These are phyloP conservation scores for Fundulus diaphanus DNA, from an alignment of 2,797 vertebrate genomes.

Conservation along the genomic window DNA sequence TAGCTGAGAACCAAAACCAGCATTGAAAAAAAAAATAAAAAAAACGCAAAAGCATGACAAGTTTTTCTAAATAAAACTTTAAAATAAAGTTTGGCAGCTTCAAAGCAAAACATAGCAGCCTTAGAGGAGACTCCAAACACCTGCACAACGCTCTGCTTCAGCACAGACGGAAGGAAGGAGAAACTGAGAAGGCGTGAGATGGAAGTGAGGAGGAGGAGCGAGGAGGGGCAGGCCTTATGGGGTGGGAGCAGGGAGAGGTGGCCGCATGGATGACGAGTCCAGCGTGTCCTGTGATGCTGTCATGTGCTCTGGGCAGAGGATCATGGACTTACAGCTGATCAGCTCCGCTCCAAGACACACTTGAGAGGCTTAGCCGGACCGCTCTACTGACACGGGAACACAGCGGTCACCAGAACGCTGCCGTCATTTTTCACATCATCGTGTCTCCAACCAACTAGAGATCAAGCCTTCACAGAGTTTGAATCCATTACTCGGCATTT, in stretches of 20 bases:
- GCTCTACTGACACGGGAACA: conserved; percentile 45
- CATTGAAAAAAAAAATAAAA: not conserved
- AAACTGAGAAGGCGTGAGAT: not conserved
- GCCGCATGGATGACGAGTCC: conserved; percentile 26
- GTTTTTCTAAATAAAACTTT: not conserved
- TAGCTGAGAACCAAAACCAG: not conserved
- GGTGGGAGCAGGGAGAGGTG: not conserved
- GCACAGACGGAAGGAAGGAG: too few relatives aligned
- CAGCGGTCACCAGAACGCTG: conserved; percentile 7
- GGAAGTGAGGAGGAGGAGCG: not conserved
- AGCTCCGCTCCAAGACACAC: conserved; percentile 39
- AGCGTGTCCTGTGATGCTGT: conserved; percentile 57
- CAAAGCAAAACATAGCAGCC: not conserved
- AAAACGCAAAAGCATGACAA: not conserved
- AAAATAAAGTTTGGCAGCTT: not conserved
- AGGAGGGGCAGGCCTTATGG: not conserved
- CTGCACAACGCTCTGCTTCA: not conserved
- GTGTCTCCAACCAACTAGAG: not conserved
- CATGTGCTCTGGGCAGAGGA: conserved; percentile 69
- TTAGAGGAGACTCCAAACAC: not conserved
- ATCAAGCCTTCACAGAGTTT: not conserved
- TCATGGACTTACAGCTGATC: conserved; percentile 77
- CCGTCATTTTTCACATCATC: conserved; percentile 1
- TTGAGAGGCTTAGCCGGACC: conserved; percentile 28
- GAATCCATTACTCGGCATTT: not conserved